Evolutionary conservation across 2,888 invertebrate species (phyloP).

Genomic region (Entomobrya multifasciata): DNA sequence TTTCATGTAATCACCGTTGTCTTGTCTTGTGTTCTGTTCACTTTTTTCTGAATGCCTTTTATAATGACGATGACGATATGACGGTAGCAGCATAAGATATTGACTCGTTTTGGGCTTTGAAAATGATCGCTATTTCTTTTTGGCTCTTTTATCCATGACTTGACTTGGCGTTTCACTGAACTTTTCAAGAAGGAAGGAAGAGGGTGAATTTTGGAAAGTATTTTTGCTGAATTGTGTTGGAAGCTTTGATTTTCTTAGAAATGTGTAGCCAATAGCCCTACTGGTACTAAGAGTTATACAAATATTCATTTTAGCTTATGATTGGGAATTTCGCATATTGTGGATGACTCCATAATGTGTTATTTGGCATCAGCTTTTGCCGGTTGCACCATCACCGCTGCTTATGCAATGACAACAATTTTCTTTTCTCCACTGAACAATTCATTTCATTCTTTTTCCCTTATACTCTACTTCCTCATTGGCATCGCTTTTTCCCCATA

Average conservation of each 20-base stretch:
- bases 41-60: slow-evolving; percentile 21
- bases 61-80: no score
- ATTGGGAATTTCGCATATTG: no score
- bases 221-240: not conserved
- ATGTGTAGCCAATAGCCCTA: no score
- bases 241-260: no score
- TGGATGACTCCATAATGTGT: not conserved
- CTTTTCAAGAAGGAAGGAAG: not conserved
- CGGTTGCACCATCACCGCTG: not conserved
- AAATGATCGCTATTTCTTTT: slow-evolving; percentile 40
- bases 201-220: not conserved
- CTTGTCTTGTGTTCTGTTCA: no score
- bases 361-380: slow-evolving; percentile 31
- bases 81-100: no score
- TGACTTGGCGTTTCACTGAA: no score
- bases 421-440: slow-evolving; percentile 21
- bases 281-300: no score
- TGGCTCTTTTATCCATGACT: slow-evolving; percentile 19
- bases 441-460: slow-evolving; percentile 15
- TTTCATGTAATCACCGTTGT: slow-evolving; percentile 32
- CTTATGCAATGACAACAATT: slow-evolving; percentile 31
- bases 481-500: not conserved
- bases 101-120: no score
- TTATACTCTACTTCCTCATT: no score
- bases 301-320: no score